Evolutionary conservation across 92 coral and sea anemone species (phyloP), one percentile per base, ranked within the genome.

Genomic region (Muricea muricata): DNA sequence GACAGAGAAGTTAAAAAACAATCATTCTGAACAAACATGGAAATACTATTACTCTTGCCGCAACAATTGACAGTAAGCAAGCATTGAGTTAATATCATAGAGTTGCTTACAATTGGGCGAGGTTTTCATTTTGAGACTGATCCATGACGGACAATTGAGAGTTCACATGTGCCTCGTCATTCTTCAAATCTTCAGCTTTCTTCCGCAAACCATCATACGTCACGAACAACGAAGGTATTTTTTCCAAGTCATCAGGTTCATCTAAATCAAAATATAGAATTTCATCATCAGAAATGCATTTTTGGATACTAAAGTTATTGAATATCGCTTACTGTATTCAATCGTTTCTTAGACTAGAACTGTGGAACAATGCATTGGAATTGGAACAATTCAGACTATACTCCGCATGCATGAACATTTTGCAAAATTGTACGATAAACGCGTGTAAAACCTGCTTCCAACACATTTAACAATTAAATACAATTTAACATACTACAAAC

Each of bases 141-240:
- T 57, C 50, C 30, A 55, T 46, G 23, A 56, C 68, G 8, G 39
- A 17, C 71, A 78, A 78, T 65, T 31, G 34, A 18, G 70, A 21
- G 23, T 78, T 61, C 24, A 20, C 71, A 17, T 55, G 13, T 20
- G 21, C 28, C 34, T 55, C 65, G 40, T 75, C 66, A 48, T 39
- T 75, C n/a, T 47, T 75, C 45, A 75, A 12, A 20, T 31, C 29
- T n/a, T 75, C 80, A 40, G 80, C 80, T 28, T 47, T 75, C 65
- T 75, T 50, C 25, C 17, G 41, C 12, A 75, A 30, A 14, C 50
- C 80, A 4, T 75, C 65, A 31, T 75, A 75, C 34, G 80, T 75
- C 30, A 75, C 66, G n/a, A 75, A 75, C n/a, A 75, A 29, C 7
- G 80, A 52, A 17, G 47, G 37, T 15, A 41, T 32, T 47, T 57